Evolutionary conservation across 1,140 invertebrate genomes (phyloP), one percentile per base, ranked within the genome.

Genomic region (Notospermus geniculatus): DNA sequence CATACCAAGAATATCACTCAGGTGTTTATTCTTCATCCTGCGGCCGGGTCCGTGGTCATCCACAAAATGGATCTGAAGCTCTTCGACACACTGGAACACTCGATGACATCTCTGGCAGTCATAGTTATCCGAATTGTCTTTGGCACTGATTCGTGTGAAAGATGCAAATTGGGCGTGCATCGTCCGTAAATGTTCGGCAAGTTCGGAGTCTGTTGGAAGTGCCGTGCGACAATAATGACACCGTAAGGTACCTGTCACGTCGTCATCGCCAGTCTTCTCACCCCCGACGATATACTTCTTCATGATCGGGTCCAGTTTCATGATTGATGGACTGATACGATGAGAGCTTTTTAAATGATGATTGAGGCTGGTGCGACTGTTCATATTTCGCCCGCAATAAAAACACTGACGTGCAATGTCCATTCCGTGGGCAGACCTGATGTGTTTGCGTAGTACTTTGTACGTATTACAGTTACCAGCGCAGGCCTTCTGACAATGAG

Each of bases 281-380:
- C 46, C 46, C 46, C 19, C 19, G 25, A 27, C 46, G 46, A 50
- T 50, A 27, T 50, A 50, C n/a, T 50, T 50, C 46, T 27, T 19
- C n/a, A 23, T 19, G 25, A 50, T 27, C 19, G 46, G 46, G 19
- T 23, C n/a, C 4, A 23, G 25, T 50, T 27, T 19, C 25, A 50
- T 23, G n/a, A 50, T 27, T 9, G 19, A 27, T 27, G 46, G 25
- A 23, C n/a, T 50, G 4, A 23, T 19, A 19, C 46, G 46, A n/a
- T 50, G 46, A 9, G 19, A 27, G n/a, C 46, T 23, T 19, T 50
- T 27, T 9, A 50, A 27, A n/a, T 50, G 46, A 27, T 27, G 46
- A 19, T 27, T 23, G 19, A 50, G 25, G n/a, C 46, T 27, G 46
- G 19, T 19, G n/a, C 46, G 46, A 9, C 19, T 50, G 19, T 50